Percentiles rank a stretch among this genome's conserved stretches.
These are phyloP conservation scores for Caenorhabditis sp. DNA, from an alignment of 2,888 invertebrate species.

Conservation along the genomic window DNA sequence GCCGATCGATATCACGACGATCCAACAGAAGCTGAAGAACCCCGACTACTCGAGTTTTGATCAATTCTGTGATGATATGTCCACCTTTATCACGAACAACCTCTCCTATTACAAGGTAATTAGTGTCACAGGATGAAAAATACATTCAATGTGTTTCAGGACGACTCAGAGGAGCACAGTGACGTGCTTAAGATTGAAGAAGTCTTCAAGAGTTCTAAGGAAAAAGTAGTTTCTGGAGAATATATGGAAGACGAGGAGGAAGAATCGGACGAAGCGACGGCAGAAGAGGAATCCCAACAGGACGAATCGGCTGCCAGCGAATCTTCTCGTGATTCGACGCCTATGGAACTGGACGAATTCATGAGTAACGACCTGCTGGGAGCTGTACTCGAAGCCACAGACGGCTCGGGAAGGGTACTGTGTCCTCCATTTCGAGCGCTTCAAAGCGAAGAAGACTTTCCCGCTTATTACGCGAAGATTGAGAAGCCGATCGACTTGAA, in stretches of 20 bases:
- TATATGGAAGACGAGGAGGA: conserved; percentile 44
- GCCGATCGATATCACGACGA: conserved; percentile 94
- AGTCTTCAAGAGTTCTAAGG: conserved; percentile 80
- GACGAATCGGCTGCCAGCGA: conserved; percentile 14
- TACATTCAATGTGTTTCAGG: no score
- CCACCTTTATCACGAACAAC: conserved; percentile 92
- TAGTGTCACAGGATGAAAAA: no score
- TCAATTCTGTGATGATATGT: conserved; percentile 91
- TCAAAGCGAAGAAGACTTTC: conserved; percentile 92
- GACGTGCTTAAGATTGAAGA: conserved; percentile 93
- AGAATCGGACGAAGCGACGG: conserved; percentile 20
- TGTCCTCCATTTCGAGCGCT: conserved; percentile 91
- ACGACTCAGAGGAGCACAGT: conserved; percentile 88
- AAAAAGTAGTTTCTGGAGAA: conserved; percentile 53
- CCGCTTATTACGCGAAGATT: conserved; percentile 94
- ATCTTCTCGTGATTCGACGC: conserved; percentile 82
- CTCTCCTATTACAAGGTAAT: conserved; percentile 91
- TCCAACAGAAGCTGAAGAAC: conserved; percentile 96
- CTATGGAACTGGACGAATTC: conserved; percentile 78
- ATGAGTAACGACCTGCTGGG: conserved; percentile 92
- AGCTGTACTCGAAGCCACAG: conserved; percentile 89
- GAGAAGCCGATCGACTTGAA: conserved; percentile 95
- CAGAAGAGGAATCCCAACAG: conserved; percentile 10
- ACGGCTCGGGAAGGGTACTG: conserved; percentile 87
- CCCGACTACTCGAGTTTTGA: conserved; percentile 96